Evolutionary conservation across 1,140 invertebrate species (phyloP).

Genomic region (Brachionus koreanus): DNA sequence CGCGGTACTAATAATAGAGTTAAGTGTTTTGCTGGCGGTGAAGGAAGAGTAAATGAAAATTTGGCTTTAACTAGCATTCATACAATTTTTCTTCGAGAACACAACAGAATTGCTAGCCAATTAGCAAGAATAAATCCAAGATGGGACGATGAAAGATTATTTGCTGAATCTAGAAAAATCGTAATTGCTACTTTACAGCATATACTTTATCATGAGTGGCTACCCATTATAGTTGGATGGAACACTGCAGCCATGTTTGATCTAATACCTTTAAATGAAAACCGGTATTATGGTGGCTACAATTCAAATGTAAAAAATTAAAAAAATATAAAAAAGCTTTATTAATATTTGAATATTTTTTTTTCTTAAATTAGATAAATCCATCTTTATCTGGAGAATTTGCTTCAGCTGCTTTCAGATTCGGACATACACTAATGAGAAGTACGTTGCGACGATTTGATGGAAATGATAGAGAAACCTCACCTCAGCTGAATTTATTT

Average conservation of each 20-base stretch:
- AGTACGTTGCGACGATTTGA: slow-evolving; percentile 22
- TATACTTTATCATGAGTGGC: slow-evolving; percentile 87
- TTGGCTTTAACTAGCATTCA: slow-evolving; percentile 63
- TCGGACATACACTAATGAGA: slow-evolving; percentile 66
- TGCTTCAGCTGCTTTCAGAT: slow-evolving; percentile 64
- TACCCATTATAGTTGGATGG: slow-evolving; percentile 81
- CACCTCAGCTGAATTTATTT: not conserved
- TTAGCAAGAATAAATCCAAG: slow-evolving; percentile 45
- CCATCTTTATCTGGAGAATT: slow-evolving; percentile 66
- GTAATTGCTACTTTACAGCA: slow-evolving; percentile 85
- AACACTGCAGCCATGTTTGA: slow-evolving; percentile 36
- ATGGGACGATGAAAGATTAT: slow-evolving; percentile 48
- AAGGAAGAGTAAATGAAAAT: slow-evolving; percentile 42
- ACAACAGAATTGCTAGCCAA: slow-evolving; percentile 49
- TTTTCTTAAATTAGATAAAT: slow-evolving; percentile 59
- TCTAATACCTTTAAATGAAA: not conserved
- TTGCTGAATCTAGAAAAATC: slow-evolving; percentile 76
- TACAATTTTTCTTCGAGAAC: slow-evolving; percentile 64
- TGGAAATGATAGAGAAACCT: slow-evolving; percentile 5
- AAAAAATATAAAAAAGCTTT: not conserved
- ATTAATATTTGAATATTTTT: not conserved
- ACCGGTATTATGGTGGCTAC: not conserved
- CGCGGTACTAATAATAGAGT: not conserved
- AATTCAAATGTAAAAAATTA: not conserved
- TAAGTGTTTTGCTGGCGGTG: slow-evolving; percentile 35